Evolutionary conservation across 1,140 invertebrate genomes (phyloP).

Genomic region (Onthophagus taurus): DNA sequence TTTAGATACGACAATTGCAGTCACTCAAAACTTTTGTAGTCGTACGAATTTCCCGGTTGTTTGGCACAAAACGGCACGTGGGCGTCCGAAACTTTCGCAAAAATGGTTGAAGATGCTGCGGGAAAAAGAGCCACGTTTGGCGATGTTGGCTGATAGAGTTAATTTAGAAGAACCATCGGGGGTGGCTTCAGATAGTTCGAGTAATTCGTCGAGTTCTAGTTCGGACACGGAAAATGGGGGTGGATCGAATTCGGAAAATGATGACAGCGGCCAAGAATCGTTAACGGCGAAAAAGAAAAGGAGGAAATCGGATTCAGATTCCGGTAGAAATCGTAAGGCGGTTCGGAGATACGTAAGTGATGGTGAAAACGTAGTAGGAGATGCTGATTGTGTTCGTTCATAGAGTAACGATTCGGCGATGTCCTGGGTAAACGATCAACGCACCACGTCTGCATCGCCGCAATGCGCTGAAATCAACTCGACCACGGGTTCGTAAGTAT

Average conservation of each 20-base stretch:
- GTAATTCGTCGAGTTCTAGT: constrained; percentile 77
- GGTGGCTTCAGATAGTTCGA: constrained; percentile 89
- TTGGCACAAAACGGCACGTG: constrained; percentile 96
- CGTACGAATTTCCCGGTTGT: constrained; percentile 93
- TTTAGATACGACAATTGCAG: constrained; percentile 89
- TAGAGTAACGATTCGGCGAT: constrained; percentile 10
- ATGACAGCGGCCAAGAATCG: constrained; percentile 76
- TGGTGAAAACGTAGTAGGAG: not conserved
- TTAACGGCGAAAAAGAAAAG: constrained; percentile 78
- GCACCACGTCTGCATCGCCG: not conserved
- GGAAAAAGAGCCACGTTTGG: constrained; percentile 72
- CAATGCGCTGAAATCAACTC: not conserved
- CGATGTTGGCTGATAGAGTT: constrained; percentile 72
- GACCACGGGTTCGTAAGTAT: not conserved
- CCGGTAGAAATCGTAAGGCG: constrained; percentile 26
- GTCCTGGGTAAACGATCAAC: not conserved
- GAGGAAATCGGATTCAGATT: constrained; percentile 40
- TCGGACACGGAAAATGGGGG: constrained; percentile 48
- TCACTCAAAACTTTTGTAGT: constrained; percentile 98
- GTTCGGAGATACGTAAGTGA: constrained; percentile 22
- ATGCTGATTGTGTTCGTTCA: not conserved
- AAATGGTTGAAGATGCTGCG: constrained; percentile 46
- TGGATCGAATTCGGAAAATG: constrained; percentile 55
- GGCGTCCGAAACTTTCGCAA: constrained; percentile 82
- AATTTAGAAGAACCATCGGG: constrained; percentile 81